phyloP scores from a whole-genome alignment of 1,140 invertebrate species.

The Zaprionus kolodkinae region DNA sequence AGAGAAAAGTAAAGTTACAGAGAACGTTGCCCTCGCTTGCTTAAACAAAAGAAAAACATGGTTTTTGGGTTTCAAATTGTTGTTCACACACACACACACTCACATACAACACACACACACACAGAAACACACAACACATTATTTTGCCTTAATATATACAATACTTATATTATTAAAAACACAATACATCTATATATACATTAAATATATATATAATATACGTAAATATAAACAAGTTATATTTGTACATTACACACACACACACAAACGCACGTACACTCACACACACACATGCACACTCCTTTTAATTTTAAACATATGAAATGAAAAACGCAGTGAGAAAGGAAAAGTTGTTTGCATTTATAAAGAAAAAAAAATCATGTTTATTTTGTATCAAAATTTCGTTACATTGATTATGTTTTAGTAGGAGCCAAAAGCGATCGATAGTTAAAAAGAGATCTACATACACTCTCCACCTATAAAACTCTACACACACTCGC shows the following conservation, averaged over 20 bases:
- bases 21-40: conserved; percentile 13
- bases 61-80: conserved; percentile 32
- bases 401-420: conserved; percentile 19
- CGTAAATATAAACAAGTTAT: conserved; percentile 41
- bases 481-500: conserved; percentile 1
- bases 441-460: neutral
- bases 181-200: conserved; percentile 40
- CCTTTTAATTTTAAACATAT: conserved; percentile 29
- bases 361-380: conserved; percentile 23
- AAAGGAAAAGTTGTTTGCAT: conserved; percentile 26
- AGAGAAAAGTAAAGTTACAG: conserved; percentile 8
- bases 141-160: conserved; percentile 42
- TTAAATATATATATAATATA: conserved; percentile 42
- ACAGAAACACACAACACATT: conserved; percentile 22
- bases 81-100: conserved; percentile 38
- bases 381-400: conserved; percentile 54
- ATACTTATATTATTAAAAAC: conserved; percentile 26
- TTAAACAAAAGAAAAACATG: neutral
- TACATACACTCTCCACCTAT: neutral
- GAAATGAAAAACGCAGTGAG: conserved; percentile 22
- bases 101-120: conserved; percentile 33
- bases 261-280: neutral
- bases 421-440: neutral
- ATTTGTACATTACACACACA: conserved; percentile 13
- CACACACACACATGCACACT: conserved; percentile 10